Base-by-base conservation (phyloP, 2,113 vertebrate genomes). In the Prolemur simus region DNA sequence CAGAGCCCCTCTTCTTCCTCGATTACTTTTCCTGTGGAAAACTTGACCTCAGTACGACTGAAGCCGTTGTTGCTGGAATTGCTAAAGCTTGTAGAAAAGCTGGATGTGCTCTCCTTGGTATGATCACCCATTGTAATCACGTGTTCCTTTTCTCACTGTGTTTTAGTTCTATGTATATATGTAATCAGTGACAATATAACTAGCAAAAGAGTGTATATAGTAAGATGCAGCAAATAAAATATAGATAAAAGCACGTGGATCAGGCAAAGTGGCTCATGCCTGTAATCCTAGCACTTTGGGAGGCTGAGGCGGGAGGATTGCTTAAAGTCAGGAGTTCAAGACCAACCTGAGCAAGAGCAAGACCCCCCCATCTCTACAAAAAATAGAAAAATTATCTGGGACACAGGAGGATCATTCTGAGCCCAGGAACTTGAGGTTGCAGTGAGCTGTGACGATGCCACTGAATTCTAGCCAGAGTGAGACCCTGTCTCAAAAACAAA, bases 11-110 rank as follows among this genome's bases (percentile, higher is more conserved):
- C 82, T 99, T 99, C 98, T 99, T 99, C 98, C 99, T 99, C 0
- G 99, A 99, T 97, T 99, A 99, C 94, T 99, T 99, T 97, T 99
- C 99, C 97, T 99, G 99, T 54, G 99, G 99, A n/a, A 98, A 97
- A 39, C 98, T 99, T n/a, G 99, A 99, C 0, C 98, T 99, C n/a
- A 94, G 84, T 0, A 99, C 99, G 8, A 98, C 99, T 0, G 98
- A 99, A 64, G 76, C 98, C 0, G 99, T 99, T 87, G 98, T 99
- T 3, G 98, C 98, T 6, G 99, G 99, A 27, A 98, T 99, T 11
- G 99, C 99, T 0, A 98, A 98, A 74, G 99, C 99, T 6, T 99
- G 99, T 58, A 96, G 97, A 91, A 97, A 98, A 91, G 99, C 99
- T 10, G 99, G 99, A 87, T 99, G 99, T 80, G 99, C 99, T 56